Base-by-base conservation (phyloP, 2,888 invertebrate species). In the Clanis bilineata region DNA sequence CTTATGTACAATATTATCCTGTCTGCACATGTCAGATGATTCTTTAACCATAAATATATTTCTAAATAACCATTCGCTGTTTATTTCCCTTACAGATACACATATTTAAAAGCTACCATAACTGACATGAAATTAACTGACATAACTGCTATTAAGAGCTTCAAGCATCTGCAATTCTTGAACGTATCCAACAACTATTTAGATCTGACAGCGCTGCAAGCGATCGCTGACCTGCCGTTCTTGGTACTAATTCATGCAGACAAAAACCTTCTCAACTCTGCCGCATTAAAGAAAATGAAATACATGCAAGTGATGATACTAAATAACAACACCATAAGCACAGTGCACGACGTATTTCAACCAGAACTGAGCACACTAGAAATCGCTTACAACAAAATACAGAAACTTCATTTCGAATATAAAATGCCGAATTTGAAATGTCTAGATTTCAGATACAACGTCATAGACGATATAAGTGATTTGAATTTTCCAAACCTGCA, bases 301-400 rank as follows among this genome's bases (percentile, higher is more conserved):
- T 94, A 93, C 67, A 85, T 95, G n/a, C 94, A 95, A 92, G 93
- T 94, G 0, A 78, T 95, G 5, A 90, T 93, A 25, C 67, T 94
- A 67, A 94, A 93, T 65, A 68, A 87, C 56, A 95, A 95, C 68
- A 70, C 80, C n/a, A 86, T 95, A 47, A 79, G 76, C 3, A 80
- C 92, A 15, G 93, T 94, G 0, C 65, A 81, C 6, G 93, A 93
- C 41, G 90, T 95, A 0, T 86, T 76, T 39, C 94, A 94, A 72
- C 93, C 91, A 0, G 85, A 93, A 69, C 68, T 95, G 23, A 89
- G 92, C 56, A 90, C 92, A n/a, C 70, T 95, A 25, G 94, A 94
- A 74, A 79, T 93, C 21, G 94, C 91, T 0, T 83, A 86, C 69
- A 93, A 94, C 68, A 82, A 83, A 61, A 89, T 93, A 62, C 58